Conservation (phyloP, 2,888 invertebrate genomes). For the Lochmaea crataegi region DNA sequence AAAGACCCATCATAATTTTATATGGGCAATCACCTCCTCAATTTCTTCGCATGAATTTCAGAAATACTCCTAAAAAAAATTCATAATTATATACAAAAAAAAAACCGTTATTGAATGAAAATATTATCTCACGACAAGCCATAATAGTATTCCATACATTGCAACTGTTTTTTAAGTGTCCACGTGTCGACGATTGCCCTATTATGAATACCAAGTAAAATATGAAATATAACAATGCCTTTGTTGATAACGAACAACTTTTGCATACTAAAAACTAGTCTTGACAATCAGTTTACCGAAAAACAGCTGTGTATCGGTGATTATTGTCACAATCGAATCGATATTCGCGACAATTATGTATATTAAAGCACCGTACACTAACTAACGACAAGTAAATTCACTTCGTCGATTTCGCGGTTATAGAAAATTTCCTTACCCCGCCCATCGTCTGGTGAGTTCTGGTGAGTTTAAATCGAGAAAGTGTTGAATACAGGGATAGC, state of each 20-base stretch:
- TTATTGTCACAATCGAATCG: not conserved
- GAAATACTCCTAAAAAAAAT: too few species aligned
- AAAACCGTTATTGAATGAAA: not conserved
- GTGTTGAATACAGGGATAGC: too few species aligned
- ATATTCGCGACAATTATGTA: not conserved
- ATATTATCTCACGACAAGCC: not conserved
- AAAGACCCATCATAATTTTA: too few species aligned
- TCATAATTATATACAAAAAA: conserved; percentile 51
- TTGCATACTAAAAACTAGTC: not conserved
- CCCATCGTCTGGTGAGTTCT: too few species aligned
- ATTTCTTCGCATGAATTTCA: too few species aligned
- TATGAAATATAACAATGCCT: not conserved
- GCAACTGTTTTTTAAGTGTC: not conserved
- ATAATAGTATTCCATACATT: too few species aligned
- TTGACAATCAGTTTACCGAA: not conserved
- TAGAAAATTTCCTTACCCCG: too few species aligned
- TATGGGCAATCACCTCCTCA: too few species aligned
- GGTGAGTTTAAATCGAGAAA: too few species aligned
- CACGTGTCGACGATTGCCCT: not conserved
- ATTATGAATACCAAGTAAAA: not conserved
- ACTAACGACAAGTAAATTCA: too few species aligned
- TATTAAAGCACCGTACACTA: too few species aligned
- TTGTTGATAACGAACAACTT: not conserved
- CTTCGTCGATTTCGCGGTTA: too few species aligned
- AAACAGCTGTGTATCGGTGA: not conserved